A percentile compares a stretch with the other conserved stretches of the same genome.
Conservation (phyloP, 2,888 invertebrate species). For the Hypsopygia costalis region DNA sequence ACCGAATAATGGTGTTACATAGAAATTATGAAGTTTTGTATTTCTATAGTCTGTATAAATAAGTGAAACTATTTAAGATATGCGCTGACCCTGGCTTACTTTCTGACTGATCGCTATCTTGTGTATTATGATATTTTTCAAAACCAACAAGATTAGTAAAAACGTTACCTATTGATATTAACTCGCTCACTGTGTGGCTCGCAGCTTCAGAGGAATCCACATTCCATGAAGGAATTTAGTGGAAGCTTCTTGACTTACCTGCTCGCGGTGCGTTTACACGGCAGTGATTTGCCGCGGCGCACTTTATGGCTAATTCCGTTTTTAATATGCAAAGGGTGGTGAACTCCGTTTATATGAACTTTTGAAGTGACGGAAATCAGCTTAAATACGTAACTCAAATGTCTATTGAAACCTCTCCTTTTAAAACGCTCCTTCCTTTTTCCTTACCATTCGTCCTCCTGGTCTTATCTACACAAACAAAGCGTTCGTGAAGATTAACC, state of each 20-base stretch:
- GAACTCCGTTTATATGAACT: constrained; percentile 10
- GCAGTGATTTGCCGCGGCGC: constrained; percentile 4
- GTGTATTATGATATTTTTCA: too few relatives aligned
- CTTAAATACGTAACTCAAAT: constrained; percentile 15
- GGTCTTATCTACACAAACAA: constrained; percentile 27
- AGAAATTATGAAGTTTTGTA: too few relatives aligned
- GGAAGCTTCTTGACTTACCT: constrained; percentile 29
- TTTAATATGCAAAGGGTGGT: constrained; percentile 11
- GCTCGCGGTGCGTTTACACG: constrained; percentile 22
- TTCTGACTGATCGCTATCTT: too few relatives aligned
- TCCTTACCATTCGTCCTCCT: constrained; percentile 31
- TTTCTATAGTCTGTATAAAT: too few relatives aligned
- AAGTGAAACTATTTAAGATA: too few relatives aligned
- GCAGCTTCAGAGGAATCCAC: constrained; percentile 24
- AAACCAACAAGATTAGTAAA: too few relatives aligned
- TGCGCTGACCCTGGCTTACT: too few relatives aligned
- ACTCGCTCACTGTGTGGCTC: constrained; percentile 11
- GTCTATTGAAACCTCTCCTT: constrained; percentile 15
- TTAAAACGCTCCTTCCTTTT: constrained; percentile 24
- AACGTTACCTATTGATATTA: constrained; percentile 5
- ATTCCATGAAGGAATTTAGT: constrained; percentile 32
- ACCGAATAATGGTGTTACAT: too few relatives aligned
- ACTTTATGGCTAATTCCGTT: constrained; percentile 14
- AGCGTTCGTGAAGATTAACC: constrained; percentile 12
- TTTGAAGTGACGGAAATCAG: background rate